These are phyloP conservation scores for Leptothorax acervorum DNA, from an alignment of 2,888 invertebrate species.

Conservation along the genomic window DNA sequence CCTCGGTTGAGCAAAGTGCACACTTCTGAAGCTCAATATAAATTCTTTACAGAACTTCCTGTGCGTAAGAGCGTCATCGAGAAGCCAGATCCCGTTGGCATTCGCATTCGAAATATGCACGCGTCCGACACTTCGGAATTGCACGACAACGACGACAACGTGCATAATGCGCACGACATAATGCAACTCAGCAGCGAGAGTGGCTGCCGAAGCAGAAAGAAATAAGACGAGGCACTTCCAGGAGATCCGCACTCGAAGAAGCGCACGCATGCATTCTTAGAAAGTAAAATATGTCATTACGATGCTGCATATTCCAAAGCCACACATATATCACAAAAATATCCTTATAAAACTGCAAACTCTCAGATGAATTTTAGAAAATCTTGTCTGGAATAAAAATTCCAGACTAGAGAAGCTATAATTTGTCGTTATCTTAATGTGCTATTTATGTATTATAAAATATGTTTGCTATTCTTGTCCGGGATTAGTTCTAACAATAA, in stretches of 20 bases:
- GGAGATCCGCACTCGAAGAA: slow-evolving; percentile 8
- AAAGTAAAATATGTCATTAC: slow-evolving; percentile 27
- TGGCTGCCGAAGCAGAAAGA: slow-evolving; percentile 4
- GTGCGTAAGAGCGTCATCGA: background rate
- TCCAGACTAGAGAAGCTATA: background rate
- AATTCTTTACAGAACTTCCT: background rate
- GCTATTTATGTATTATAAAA: background rate
- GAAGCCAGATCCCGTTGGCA: slow-evolving; percentile 17
- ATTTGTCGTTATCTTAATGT: background rate
- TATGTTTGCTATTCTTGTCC: background rate
- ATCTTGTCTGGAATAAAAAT: background rate
- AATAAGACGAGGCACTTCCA: slow-evolving; percentile 20
- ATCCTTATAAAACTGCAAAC: background rate
- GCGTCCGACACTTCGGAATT: slow-evolving; percentile 9
- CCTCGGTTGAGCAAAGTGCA: background rate
- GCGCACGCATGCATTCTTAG: slow-evolving; percentile 22
- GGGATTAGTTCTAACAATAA: background rate
- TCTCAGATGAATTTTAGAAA: background rate
- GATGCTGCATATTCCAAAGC: background rate
- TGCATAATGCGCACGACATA: slow-evolving; percentile 26
- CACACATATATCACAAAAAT: background rate
- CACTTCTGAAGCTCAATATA: background rate
- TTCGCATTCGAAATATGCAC: background rate
- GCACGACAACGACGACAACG: background rate
- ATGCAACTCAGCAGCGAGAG: slow-evolving; percentile 42